Base-by-base conservation (phyloP, 2,888 invertebrate species). In the Eurois occulta region DNA sequence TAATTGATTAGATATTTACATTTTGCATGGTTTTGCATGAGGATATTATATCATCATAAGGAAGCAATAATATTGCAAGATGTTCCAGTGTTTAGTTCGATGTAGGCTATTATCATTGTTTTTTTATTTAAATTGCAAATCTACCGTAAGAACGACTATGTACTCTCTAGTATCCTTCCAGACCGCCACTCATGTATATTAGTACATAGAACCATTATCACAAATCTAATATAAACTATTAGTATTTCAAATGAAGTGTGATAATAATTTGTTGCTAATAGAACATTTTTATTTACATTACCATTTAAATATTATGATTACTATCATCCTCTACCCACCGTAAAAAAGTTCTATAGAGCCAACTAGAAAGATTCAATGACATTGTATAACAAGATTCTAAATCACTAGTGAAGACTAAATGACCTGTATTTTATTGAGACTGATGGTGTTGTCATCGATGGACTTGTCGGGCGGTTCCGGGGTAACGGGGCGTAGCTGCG, bases 381-480 rank as follows among this genome's bases (percentile, higher is more conserved):
- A 71, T 70, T 65, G 75, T 69, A 52, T 74, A 72, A 75, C 72
- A 74, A 75, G 67, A 65, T 72, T 67, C 70, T 73, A 77, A 78
- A 78, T 62, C 64, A 81, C 83, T 67, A 13, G 21, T 46, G 68
- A 68, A 65, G 68, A 68, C 83, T 88, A 89, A 66, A 95, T 90
- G 64, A 95, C 94, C 85, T 90, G 90, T 89, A 95, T 95, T 86
- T 95, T 94, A 78, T 90, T 90, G 77, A 94, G 80, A 72, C 87
- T 89, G 58, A 86, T 85, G 62, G 91, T 81, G 71, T 86, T 88
- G 32, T 94, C 94, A 8, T 95, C 94, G 77, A 95, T 91, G 11
- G 94, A 81, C 84, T 96, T 95, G 81, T 95, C 96, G 13, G 95
- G 94, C 0, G 92, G 92, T 64, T 93, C 94, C 11, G 94, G 94